These are phyloP conservation scores for Eudasyphora cyanicolor DNA, from an alignment of 2,888 invertebrate genomes.

Conservation along the genomic window DNA sequence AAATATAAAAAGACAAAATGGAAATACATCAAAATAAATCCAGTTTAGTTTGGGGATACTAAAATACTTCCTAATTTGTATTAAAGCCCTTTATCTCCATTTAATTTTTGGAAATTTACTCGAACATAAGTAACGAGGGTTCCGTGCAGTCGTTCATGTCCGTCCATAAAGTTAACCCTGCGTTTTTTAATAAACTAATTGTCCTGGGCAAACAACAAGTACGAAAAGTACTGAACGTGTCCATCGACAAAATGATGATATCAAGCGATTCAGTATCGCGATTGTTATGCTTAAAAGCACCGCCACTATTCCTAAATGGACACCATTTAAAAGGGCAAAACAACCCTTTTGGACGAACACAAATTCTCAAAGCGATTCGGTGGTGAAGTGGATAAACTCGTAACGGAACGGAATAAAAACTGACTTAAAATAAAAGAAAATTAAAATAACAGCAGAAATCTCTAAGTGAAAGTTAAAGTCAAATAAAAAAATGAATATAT, in stretches of 20 bases:
- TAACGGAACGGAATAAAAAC: background rate
- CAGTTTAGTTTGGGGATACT: too few relatives aligned
- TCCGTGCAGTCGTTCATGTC: background rate
- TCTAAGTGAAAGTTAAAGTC: background rate
- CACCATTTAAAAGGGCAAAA: slow-evolving; percentile 23
- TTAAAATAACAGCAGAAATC: too few relatives aligned
- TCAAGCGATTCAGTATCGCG: slow-evolving; percentile 45
- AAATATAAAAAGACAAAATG: too few relatives aligned
- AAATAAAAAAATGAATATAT: slow-evolving; percentile 56
- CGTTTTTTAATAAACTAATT: slow-evolving; percentile 62
- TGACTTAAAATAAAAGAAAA: background rate
- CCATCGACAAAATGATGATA: slow-evolving; percentile 46
- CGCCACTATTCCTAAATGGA: slow-evolving; percentile 19
- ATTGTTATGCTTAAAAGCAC: slow-evolving; percentile 46
- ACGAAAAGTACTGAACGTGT: background rate
- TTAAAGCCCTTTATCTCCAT: too few relatives aligned
- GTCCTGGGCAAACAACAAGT: slow-evolving; percentile 37
- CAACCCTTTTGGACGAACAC: slow-evolving; percentile 15
- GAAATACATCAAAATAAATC: too few relatives aligned
- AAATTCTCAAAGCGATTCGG: slow-evolving; percentile 9
- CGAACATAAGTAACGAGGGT: background rate
- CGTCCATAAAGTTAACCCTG: background rate
- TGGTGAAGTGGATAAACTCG: background rate
- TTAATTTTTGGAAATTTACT: background rate
- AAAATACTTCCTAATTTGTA: too few relatives aligned